These are phyloP conservation scores for Amyelois transitella DNA, from an alignment of 1,140 invertebrate species.

Conservation along the genomic window DNA sequence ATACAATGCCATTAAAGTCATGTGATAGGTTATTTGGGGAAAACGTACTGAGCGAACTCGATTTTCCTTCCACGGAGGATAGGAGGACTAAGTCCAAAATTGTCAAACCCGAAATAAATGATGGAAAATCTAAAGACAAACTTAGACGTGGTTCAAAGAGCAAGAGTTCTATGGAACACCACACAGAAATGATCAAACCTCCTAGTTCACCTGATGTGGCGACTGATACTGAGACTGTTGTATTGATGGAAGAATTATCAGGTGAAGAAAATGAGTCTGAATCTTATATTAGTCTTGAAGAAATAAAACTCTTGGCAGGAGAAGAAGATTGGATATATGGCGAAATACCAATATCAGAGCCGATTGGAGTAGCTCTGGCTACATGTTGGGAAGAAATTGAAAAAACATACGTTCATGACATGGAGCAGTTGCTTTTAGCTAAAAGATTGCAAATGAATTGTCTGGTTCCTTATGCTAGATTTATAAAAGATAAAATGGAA, in stretches of 20 bases:
- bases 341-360: slow-evolving; percentile 53
- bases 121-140: slow-evolving; percentile 45
- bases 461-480: slow-evolving; percentile 72
- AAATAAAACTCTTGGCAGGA: slow-evolving; percentile 59
- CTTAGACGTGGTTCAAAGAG: slow-evolving; percentile 44
- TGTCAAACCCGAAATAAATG: slow-evolving; percentile 44
- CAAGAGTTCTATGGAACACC: slow-evolving; percentile 30
- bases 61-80: slow-evolving; percentile 49
- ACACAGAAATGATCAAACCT: slow-evolving; percentile 42
- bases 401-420: slow-evolving; percentile 69
- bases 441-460: slow-evolving; percentile 70
- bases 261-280: slow-evolving; percentile 30
- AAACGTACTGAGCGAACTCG: slow-evolving; percentile 43
- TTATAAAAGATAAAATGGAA: slow-evolving; percentile 68
- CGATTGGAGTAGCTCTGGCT: slow-evolving; percentile 58
- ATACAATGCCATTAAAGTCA: slow-evolving; percentile 54
- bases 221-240: slow-evolving; percentile 19
- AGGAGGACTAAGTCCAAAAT: slow-evolving; percentile 56
- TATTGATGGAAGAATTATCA: slow-evolving; percentile 17
- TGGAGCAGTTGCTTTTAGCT: slow-evolving; percentile 73
- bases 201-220: slow-evolving; percentile 29
- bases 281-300: slow-evolving; percentile 26
- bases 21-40: slow-evolving; percentile 70
- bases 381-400: slow-evolving; percentile 76
- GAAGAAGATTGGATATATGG: slow-evolving; percentile 74